Base-by-base conservation (phyloP, 1,140 invertebrate genomes). In the Lepidostoma basale region DNA sequence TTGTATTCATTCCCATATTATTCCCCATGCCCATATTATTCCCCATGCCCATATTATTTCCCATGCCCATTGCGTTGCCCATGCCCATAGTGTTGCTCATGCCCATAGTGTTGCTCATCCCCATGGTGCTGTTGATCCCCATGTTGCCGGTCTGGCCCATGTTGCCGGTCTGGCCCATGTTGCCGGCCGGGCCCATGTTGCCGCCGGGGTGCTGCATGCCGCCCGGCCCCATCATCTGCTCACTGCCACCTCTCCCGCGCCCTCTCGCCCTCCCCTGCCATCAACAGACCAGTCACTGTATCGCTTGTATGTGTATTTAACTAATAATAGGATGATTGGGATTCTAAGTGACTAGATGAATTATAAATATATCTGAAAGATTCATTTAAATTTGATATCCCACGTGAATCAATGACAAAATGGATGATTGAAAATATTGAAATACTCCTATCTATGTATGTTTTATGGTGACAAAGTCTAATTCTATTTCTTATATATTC, bases 251-350 rank as follows among this genome's bases (percentile, higher is more conserved):
- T 75, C 74, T 76, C 75, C 67, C 70, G 67, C 75, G 73, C 20
- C 75, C 78, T 78, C 77, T 75, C 75, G 75, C 77, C 77, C 79
- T 79, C 76, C 75, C 76, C 74, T 77, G 76, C 42, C 54, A 60
- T 49, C 40, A 40, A 54, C 47, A 66, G 36, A 40, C 63, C 36
- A 39, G 52, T 66, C 63, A 56, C 63, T 60, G 56, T 60, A 60
- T 60, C 56, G 56, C 56, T 42, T 60, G 14, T 60, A 42, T 60
- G 39, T 14, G 56, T 42, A 42, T 42, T 39, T 20, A 22, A 28
- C 26, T 56, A 36, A 33, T 54, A 18, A 28, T 14, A n/a, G n/a
- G n/a, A n/a, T n/a, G n/a, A n/a, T n/a, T n/a, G n/a, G n/a, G n/a
- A n/a, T n/a, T n/a, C n/a, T n/a, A n/a, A n/a, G n/a, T n/a, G n/a